Base-by-base conservation (phyloP, 2,888 invertebrate genomes). In the Chrysolina americana region DNA sequence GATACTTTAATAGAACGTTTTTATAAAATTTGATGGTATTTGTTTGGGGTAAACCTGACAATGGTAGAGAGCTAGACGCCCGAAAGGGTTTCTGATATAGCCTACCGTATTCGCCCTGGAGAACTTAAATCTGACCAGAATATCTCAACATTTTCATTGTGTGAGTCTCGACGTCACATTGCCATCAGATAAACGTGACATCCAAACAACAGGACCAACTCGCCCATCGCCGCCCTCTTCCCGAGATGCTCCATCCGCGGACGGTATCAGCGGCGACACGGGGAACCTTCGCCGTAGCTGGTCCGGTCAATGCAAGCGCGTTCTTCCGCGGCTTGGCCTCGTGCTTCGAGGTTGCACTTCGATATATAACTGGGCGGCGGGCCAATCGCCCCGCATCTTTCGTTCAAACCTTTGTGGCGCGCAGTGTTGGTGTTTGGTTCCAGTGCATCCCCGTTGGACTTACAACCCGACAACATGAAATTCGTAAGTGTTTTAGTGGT, bases 241-340 rank as follows among this genome's bases (percentile, higher is more conserved):
- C 66, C 66, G 59, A 10, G 19, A 56, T 15, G n/a, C 23, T 62
- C 44, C 48, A 41, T 63, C 50, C 21, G 36, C 36, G 50, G 47
- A 36, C 56, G n/a, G 65, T 70, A 68, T 81, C 74, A 70, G 73
- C 62, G 50, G 76, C 70, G 84, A 84, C 83, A 83, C 83, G 83
- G 84, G 69, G 83, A 84, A 85, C 86, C 85, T 86, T 86, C 86
- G 77, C 79, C 82, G 78, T 17, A 41, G 23, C 48, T 10, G 47
- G 48, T 76, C 76, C 82, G 85, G 85, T 85, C 84, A 86, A 85
- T 86, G 85, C 81, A 81, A 85, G 83, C 82, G 82, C 83, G 84
- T 82, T 86, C 86, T 85, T 85, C 85, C 86, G 85, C 85, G 82
- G 84, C 78, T 79, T 83, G 86, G 85, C 85, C 85, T 85, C 86